Conservation (phyloP, 2,113 vertebrate genomes). For the Mormoops blainvillei region DNA sequence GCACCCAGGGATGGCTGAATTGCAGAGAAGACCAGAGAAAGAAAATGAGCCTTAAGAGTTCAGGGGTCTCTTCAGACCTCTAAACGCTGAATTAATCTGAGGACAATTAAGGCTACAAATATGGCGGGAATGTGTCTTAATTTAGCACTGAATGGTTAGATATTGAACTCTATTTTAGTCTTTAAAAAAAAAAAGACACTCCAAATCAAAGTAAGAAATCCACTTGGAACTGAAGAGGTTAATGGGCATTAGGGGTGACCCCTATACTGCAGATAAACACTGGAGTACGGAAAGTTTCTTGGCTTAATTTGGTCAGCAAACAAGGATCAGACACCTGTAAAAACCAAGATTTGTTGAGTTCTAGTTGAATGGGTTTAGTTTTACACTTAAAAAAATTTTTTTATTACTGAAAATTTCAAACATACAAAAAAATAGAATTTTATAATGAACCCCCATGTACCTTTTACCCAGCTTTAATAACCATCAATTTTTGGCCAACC, state of each 20-base stretch:
- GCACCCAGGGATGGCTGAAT: not conserved
- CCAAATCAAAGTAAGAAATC: not conserved
- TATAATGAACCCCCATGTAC: not conserved
- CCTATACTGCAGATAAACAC: not conserved
- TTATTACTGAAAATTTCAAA: not conserved
- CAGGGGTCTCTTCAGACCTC: not conserved
- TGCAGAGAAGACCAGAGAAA: not conserved
- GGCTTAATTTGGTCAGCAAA: not conserved
- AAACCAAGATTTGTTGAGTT: not conserved
- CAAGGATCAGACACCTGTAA: not conserved
- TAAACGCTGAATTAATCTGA: not conserved
- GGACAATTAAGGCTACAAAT: not conserved
- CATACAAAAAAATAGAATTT: not conserved
- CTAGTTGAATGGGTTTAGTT: not conserved
- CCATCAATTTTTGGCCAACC: not conserved
- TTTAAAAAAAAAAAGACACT: not conserved
- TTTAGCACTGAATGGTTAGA: not conserved
- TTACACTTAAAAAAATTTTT: not conserved
- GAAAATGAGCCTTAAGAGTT: not conserved
- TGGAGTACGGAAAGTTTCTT: not conserved
- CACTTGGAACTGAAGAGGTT: not conserved
- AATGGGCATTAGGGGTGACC: not conserved
- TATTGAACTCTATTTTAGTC: not conserved
- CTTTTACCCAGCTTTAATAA: not conserved
- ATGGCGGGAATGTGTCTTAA: not conserved